phyloP scores from a whole-genome alignment of 2,888 invertebrate species.

The Diarsia rubi region DNA sequence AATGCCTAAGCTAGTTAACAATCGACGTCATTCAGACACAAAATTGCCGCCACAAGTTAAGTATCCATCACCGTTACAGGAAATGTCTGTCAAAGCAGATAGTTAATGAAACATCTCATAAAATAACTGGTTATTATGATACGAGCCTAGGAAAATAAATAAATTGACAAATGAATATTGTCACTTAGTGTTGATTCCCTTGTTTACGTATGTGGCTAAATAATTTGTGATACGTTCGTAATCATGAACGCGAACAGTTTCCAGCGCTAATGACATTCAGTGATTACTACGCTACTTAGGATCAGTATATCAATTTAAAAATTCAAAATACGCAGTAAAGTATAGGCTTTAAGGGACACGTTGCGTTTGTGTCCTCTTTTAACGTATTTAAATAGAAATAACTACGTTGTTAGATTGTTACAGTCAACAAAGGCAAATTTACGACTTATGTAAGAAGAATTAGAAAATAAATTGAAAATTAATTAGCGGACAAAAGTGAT shows the following conservation, averaged over 20 bases:
- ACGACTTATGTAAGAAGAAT: not conserved
- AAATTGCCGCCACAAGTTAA: slow-evolving; percentile 2
- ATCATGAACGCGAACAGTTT: not conserved
- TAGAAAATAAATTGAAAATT: not conserved
- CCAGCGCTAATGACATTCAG: not conserved
- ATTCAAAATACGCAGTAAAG: not conserved
- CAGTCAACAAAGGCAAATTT: not conserved
- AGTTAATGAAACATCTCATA: not conserved
- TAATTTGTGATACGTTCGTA: not conserved
- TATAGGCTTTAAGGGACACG: not conserved
- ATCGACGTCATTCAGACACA: not conserved
- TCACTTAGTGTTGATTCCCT: not conserved
- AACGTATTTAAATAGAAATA: not conserved
- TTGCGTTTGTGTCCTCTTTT: not conserved
- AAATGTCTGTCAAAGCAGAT: slow-evolving; percentile 6
- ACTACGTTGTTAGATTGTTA: not conserved
- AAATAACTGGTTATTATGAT: not conserved
- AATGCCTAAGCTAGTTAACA: not conserved
- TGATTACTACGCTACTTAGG: not conserved
- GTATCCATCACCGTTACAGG: slow-evolving; percentile 1
- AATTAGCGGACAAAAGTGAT: not conserved
- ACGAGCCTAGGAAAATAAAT: slow-evolving; percentile 6
- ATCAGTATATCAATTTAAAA: not conserved
- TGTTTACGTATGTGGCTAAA: slow-evolving; percentile 1
- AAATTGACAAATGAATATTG: not conserved